These are phyloP conservation scores for Ophiodon elongatus DNA, from an alignment of 2,113 vertebrate species.

Conservation along the genomic window DNA sequence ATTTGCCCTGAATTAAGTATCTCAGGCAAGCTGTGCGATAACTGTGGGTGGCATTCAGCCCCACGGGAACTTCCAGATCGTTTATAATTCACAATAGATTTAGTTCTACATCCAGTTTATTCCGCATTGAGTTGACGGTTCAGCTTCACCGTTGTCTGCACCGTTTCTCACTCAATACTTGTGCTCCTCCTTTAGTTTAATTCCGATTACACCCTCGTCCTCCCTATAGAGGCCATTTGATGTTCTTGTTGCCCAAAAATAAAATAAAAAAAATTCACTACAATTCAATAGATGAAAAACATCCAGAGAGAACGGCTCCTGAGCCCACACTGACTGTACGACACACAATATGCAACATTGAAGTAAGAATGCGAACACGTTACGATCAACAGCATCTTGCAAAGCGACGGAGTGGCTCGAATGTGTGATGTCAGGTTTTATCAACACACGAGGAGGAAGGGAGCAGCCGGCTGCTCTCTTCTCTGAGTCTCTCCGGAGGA, in stretches of 20 bases:
- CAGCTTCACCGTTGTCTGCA: not conserved
- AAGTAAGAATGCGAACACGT: not conserved
- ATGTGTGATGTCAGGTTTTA: constrained; percentile 9
- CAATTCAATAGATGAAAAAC: not conserved
- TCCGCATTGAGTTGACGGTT: too few species aligned
- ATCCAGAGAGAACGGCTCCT: not conserved
- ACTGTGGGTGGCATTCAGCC: not conserved
- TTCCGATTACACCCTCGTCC: not conserved
- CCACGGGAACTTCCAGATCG: too few species aligned
- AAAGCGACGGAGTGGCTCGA: not conserved
- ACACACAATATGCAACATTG: not conserved
- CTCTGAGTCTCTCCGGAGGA: not conserved
- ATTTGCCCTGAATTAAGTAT: not conserved
- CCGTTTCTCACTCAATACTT: not conserved
- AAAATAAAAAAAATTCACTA: not conserved
- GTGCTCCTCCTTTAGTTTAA: not conserved
- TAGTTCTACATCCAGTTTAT: not conserved
- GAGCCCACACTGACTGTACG: not conserved
- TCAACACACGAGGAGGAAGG: constrained; percentile 1
- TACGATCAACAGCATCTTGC: not conserved
- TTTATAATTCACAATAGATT: not conserved
- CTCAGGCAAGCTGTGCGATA: not conserved
- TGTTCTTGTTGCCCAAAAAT: not conserved
- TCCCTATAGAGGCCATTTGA: not conserved
- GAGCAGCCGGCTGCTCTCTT: not conserved